phyloP scores from a whole-genome alignment of 2,797 vertebrate genomes.

The Pseudomugil gertrudae region DNA sequence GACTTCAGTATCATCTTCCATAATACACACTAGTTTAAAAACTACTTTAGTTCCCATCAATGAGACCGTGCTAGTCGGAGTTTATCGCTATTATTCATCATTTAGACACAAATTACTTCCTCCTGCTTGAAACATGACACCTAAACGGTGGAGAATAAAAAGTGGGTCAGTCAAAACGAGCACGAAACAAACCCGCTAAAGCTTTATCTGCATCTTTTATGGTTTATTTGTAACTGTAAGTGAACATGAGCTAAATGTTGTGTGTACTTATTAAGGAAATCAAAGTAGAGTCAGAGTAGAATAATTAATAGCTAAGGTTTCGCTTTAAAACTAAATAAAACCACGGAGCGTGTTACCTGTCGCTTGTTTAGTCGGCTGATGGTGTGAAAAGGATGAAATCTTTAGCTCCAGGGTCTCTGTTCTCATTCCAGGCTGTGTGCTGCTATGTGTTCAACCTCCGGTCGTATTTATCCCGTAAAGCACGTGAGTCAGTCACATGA shows the following conservation, averaged over 20 bases:
- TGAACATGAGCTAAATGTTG: background rate
- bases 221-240: background rate
- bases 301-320: background rate
- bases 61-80: too few relatives aligned
- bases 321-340: background rate
- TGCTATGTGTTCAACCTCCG: background rate
- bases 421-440: accelerated
- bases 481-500: conserved; percentile 73
- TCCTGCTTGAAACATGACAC: background rate
- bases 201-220: background rate
- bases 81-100: too few relatives aligned
- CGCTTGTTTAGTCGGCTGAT: background rate
- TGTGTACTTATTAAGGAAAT: background rate
- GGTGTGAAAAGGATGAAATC: background rate
- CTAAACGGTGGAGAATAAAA: background rate
- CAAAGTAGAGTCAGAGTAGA: conserved; percentile 3
- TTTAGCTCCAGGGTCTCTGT: background rate
- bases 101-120: background rate
- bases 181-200: background rate
- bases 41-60: background rate
- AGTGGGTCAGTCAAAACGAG: background rate
- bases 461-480: conserved; percentile 1
- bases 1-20: conserved; percentile 4
- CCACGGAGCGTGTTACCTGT: conserved; percentile 25
- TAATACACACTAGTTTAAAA: background rate